Conservation (phyloP, 2,888 invertebrate species). For the Girardia tigrina region DNA sequence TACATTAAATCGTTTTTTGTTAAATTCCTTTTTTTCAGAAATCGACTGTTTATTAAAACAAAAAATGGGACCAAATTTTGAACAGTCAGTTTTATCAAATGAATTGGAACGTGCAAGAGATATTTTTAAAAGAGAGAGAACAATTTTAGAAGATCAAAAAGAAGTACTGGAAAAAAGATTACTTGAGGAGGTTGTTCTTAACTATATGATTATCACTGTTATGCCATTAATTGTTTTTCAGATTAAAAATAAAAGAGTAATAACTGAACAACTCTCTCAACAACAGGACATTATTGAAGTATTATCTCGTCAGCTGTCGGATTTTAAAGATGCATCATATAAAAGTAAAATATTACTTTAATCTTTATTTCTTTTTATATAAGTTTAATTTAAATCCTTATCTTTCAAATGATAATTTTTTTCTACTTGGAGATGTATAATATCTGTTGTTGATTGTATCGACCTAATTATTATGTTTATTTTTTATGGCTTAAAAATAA, state of each 20-base stretch:
- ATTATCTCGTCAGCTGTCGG: neutral
- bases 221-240: neutral
- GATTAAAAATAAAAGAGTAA: neutral
- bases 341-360: too few species aligned
- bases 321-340: neutral
- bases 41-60: conserved; percentile 8
- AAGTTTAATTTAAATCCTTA: too few species aligned
- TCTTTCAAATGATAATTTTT: too few species aligned
- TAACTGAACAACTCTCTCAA: neutral
- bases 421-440: too few species aligned
- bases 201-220: too few species aligned
- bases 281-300: neutral
- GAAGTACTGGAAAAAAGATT: conserved; percentile 1
- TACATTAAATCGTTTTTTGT: neutral
- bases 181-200: neutral
- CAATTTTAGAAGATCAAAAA: neutral
- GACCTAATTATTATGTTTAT: too few species aligned
- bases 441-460: too few species aligned
- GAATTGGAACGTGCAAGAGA: conserved; percentile 9
- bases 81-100: neutral
- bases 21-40: neutral
- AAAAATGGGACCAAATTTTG: conserved; percentile 19
- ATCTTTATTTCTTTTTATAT: too few species aligned
- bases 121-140: conserved; percentile 23
- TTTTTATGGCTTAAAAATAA: too few species aligned